Conservation (phyloP, 2,888 invertebrate species). For the Ornithoptera alexandrae region DNA sequence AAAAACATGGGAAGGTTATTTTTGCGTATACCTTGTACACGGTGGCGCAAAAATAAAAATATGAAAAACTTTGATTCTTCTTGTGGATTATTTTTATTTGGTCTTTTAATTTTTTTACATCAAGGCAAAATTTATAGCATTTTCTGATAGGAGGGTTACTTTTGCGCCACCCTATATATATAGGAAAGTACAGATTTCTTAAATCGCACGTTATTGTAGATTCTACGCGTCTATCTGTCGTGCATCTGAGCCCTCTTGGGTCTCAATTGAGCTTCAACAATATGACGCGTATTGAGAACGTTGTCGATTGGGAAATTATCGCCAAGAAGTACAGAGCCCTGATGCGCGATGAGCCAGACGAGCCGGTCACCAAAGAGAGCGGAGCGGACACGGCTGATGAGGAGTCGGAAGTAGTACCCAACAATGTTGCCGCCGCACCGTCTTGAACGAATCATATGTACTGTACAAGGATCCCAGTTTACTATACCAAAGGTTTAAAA, state of each 20-base stretch:
- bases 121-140: too few species aligned
- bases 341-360: constrained; percentile 72
- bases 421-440: constrained; percentile 64
- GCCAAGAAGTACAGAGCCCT: constrained; percentile 92
- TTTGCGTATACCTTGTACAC: too few species aligned
- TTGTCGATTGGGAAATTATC: constrained; percentile 94
- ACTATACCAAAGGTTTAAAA: not conserved
- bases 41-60: too few species aligned
- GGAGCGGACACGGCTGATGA: constrained; percentile 69
- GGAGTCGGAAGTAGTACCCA: constrained; percentile 66
- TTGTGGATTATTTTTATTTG: too few species aligned
- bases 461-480: not conserved
- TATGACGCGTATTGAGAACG: constrained; percentile 90
- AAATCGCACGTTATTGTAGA: constrained; percentile 63
- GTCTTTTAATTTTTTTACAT: too few species aligned
- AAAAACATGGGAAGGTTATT: too few species aligned
- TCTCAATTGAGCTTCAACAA: constrained; percentile 91
- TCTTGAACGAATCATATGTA: constrained; percentile 49
- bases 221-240: constrained; percentile 88
- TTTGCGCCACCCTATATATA: too few species aligned
- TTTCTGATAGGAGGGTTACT: too few species aligned
- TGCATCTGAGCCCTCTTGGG: constrained; percentile 90
- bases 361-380: constrained; percentile 56
- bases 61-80: too few species aligned
- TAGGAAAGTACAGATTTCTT: too few species aligned